Evolutionary conservation across 2,888 invertebrate genomes (phyloP), one percentile per base, ranked within the genome.

Genomic region (Noctua comes): DNA sequence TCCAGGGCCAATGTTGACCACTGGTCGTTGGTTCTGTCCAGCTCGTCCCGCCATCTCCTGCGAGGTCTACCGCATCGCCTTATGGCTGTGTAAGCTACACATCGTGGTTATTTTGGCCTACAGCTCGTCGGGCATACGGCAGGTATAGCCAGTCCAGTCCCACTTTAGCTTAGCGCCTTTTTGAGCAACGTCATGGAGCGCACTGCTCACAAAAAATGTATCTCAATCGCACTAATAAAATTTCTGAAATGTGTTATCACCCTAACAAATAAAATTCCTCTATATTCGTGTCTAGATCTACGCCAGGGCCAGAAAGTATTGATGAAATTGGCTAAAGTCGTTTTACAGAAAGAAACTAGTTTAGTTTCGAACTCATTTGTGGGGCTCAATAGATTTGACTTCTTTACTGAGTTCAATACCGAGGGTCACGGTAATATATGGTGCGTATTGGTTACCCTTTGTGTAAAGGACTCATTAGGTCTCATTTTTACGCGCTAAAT

Each of bases 321-420:
- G 72, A 75, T 43, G 48, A 82, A 73, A 85, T 76, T 85, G 83
- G 36, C 57, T 31, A 11, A 51, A 68, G 62, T 62, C 40, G 11
- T 80, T 83, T 80, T 75, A 66, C n/a, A 80, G 46, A 62, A 75
- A 62, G 46, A 80, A 80, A 66, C 62, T 84, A 73, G 59, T 80
- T 75, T 72, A 46, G 80, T 74, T 84, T 70, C 10, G 62, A 85
- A 54, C 85, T 83, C 76, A 70, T 83, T 85, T 85, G 16, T 31
- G 54, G 43, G 64, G 76, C 43, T 77, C 82, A 77, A 83, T 85
- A 68, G 36, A n/a, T 76, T 85, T 66, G 73, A 73, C 85, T 70
- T 73, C 43, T 83, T 76, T 85, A 80, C 4, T 16, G 66, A n/a
- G n/a, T 72, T 59, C 62, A 59, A 68, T 82, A 76, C 54, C n/a